These are phyloP conservation scores for Antechinus flavipes DNA, from an alignment of 2,113 vertebrate species.

Conservation along the genomic window DNA sequence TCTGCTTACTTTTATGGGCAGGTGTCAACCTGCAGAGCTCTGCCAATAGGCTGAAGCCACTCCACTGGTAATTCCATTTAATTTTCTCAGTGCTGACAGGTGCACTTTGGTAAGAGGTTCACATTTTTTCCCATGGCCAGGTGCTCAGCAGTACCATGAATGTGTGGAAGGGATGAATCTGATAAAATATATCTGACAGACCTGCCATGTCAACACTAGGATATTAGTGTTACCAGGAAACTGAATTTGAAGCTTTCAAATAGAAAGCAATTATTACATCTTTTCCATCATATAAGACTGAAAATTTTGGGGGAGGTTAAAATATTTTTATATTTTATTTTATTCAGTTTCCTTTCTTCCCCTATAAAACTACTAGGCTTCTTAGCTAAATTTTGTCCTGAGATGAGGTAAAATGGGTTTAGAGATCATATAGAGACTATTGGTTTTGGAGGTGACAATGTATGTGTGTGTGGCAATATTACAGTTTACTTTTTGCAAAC, in stretches of 20 bases:
- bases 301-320: slow-evolving; percentile 43
- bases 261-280: not conserved
- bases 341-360: slow-evolving; percentile 73
- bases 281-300: slow-evolving; percentile 13
- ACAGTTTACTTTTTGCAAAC: too few species aligned
- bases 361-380: slow-evolving; percentile 49
- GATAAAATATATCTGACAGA: not conserved
- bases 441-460: not conserved
- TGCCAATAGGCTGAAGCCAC: not conserved
- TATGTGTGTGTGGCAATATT: not conserved
- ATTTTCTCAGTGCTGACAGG: not conserved
- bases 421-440: not conserved
- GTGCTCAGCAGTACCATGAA: not conserved
- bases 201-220: not conserved
- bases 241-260: slow-evolving; percentile 42
- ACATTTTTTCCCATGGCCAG: not conserved
- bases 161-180: not conserved
- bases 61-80: not conserved
- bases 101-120: not conserved
- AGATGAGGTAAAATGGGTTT: not conserved
- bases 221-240: not conserved
- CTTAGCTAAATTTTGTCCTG: slow-evolving; percentile 24
- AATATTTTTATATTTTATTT: slow-evolving; percentile 56
- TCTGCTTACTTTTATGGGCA: not conserved
- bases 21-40: not conserved